Conservation (phyloP, 2,888 invertebrate genomes). For the Odontocerum albicorne region DNA sequence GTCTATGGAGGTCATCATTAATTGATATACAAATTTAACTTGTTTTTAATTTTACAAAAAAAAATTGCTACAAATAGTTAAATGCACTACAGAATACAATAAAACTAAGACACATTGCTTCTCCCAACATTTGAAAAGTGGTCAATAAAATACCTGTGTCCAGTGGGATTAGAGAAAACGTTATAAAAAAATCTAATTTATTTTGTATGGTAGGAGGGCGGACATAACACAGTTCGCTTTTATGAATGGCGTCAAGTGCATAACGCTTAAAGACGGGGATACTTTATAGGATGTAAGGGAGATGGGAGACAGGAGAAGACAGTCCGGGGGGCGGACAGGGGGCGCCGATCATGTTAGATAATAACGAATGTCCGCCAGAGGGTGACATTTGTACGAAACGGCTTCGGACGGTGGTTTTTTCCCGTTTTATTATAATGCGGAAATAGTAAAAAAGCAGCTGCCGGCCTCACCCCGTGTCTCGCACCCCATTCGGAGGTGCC, state of each 20-base stretch:
- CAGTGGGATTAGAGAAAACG: slow-evolving; percentile 24
- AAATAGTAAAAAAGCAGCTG: slow-evolving; percentile 66
- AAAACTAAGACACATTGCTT: too few relatives aligned
- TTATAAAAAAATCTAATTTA: slow-evolving; percentile 32
- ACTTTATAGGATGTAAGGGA: slow-evolving; percentile 26
- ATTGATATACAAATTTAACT: too few relatives aligned
- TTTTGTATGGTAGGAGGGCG: slow-evolving; percentile 9
- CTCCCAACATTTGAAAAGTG: too few relatives aligned
- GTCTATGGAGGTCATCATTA: too few relatives aligned
- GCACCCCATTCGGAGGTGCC: slow-evolving; percentile 52
- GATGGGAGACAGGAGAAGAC: too few relatives aligned
- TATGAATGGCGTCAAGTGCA: slow-evolving; percentile 33
- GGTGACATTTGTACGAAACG: slow-evolving; percentile 61
- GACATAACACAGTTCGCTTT: slow-evolving; percentile 19
- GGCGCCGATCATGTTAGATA: slow-evolving; percentile 33
- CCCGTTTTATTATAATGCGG: slow-evolving; percentile 69
- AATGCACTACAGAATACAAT: too few relatives aligned
- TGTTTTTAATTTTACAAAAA: too few relatives aligned
- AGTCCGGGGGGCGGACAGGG: slow-evolving; percentile 6
- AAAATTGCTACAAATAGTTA: too few relatives aligned
- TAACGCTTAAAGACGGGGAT: slow-evolving; percentile 26
- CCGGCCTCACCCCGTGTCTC: slow-evolving; percentile 45
- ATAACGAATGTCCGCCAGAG: slow-evolving; percentile 40
- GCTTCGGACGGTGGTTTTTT: slow-evolving; percentile 60
- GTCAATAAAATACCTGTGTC: slow-evolving; percentile 21